phyloP scores from a whole-genome alignment of 2,888 invertebrate genomes.

The Hecatera dysodea region DNA sequence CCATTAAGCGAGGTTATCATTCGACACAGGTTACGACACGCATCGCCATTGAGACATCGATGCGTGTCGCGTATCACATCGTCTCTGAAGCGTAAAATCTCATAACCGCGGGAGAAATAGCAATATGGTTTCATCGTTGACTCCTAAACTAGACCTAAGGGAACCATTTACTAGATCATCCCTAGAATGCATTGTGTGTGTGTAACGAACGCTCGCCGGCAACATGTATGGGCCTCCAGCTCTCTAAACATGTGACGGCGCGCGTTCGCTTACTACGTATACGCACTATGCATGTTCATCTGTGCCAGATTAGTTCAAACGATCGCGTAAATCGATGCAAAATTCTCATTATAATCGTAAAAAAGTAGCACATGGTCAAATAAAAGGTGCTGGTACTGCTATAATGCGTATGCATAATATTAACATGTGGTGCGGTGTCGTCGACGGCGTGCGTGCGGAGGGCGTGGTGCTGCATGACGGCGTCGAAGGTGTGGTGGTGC shows the following conservation, averaged over 20 bases:
- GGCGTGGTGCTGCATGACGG: conserved; percentile 90
- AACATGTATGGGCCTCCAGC: conserved; percentile 15
- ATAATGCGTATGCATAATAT: conserved; percentile 67
- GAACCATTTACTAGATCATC: conserved; percentile 76
- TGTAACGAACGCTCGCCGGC: conserved; percentile 63
- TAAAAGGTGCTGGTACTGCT: conserved; percentile 57
- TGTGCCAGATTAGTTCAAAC: conserved; percentile 68
- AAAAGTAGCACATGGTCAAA: conserved; percentile 67
- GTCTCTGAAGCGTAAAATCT: conserved; percentile 80
- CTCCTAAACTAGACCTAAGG: conserved; percentile 71
- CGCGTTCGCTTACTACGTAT: conserved; percentile 57
- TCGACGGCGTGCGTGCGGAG: conserved; percentile 88
- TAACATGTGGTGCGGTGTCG: conserved; percentile 74
- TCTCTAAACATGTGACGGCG: conserved; percentile 37
- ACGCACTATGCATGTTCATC: conserved; percentile 67
- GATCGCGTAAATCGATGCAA: conserved; percentile 60
- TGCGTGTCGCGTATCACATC: conserved; percentile 78
- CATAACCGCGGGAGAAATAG: conserved; percentile 71
- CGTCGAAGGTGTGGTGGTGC: conserved; percentile 90
- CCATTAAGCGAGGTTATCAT: conserved; percentile 87
- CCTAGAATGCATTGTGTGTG: conserved; percentile 65
- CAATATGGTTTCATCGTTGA: conserved; percentile 69
- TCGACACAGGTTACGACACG: conserved; percentile 75
- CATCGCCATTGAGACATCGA: conserved; percentile 66
- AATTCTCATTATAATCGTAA: conserved; percentile 52